Conservation (phyloP, 2,888 invertebrate genomes). For the Phengaris arion region DNA sequence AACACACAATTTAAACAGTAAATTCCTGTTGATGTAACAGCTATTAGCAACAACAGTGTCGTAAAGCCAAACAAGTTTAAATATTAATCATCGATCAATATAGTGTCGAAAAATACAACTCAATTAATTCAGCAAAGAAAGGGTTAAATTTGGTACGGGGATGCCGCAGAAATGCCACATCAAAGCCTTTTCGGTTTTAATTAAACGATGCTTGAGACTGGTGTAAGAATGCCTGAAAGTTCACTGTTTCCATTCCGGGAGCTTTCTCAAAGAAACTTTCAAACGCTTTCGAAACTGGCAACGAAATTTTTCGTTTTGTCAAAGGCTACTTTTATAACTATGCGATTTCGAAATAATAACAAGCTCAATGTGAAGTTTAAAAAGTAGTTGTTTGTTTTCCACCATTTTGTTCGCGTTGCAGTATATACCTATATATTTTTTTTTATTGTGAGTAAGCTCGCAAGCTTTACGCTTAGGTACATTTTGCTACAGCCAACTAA, state of each 20-base stretch:
- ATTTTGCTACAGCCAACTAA: background rate
- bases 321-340: constrained; percentile 25
- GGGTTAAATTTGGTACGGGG: constrained; percentile 52
- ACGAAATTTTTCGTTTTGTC: constrained; percentile 29
- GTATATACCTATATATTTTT: background rate
- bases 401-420: background rate
- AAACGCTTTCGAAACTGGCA: constrained; percentile 28
- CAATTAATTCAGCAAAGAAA: constrained; percentile 56
- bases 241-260: constrained; percentile 29
- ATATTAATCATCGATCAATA: constrained; percentile 24
- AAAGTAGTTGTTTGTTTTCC: background rate
- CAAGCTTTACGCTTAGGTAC: background rate
- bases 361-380: constrained; percentile 12
- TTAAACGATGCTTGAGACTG: constrained; percentile 39
- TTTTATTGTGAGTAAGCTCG: background rate
- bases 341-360: constrained; percentile 16
- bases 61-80: constrained; percentile 23
- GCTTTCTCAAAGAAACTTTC: constrained; percentile 33
- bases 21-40: constrained; percentile 12
- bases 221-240: constrained; percentile 33
- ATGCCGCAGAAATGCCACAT: constrained; percentile 52
- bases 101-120: constrained; percentile 46
- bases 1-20: constrained; percentile 9
- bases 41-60: constrained; percentile 13
- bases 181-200: constrained; percentile 50